These are phyloP conservation scores for Vesta saturnalis DNA, from an alignment of 2,888 invertebrate species.

Conservation along the genomic window DNA sequence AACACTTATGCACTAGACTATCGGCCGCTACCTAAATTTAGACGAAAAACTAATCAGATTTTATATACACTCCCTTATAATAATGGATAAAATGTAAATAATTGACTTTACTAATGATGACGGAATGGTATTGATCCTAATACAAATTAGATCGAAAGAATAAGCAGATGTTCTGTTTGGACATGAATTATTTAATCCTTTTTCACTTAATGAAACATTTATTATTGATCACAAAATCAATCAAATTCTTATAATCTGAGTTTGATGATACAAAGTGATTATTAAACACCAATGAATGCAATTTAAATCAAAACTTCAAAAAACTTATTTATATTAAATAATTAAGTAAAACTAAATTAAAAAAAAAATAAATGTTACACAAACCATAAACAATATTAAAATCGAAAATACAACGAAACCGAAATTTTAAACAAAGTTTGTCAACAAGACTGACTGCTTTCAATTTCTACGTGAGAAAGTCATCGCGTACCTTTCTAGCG, in stretches of 20 bases:
- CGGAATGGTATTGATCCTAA: conserved; percentile 6
- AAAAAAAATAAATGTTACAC: conserved; percentile 13
- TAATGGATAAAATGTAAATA: not conserved
- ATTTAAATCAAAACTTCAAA: not conserved
- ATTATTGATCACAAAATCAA: not conserved
- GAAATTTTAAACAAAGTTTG: conserved; percentile 31
- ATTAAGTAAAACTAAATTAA: not conserved
- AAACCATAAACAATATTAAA: conserved; percentile 29
- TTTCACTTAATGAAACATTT: conserved; percentile 10
- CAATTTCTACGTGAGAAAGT: conserved; percentile 42
- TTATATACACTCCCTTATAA: not conserved
- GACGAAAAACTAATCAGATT: not conserved
- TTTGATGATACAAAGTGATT: not conserved
- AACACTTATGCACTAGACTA: conserved; percentile 7
- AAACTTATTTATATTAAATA: not conserved
- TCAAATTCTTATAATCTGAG: not conserved
- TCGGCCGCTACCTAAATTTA: conserved; percentile 16
- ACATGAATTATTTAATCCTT: conserved; percentile 20
- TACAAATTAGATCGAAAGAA: not conserved
- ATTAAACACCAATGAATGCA: too few species aligned
- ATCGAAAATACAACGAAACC: conserved; percentile 24
- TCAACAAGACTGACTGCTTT: conserved; percentile 38
- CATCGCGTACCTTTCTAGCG: conserved; percentile 38
- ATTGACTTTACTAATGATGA: conserved; percentile 3
- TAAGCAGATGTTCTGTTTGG: conserved; percentile 20